Conservation (phyloP, 1,140 invertebrate genomes). For the Rhynchophorus ferrugineus region DNA sequence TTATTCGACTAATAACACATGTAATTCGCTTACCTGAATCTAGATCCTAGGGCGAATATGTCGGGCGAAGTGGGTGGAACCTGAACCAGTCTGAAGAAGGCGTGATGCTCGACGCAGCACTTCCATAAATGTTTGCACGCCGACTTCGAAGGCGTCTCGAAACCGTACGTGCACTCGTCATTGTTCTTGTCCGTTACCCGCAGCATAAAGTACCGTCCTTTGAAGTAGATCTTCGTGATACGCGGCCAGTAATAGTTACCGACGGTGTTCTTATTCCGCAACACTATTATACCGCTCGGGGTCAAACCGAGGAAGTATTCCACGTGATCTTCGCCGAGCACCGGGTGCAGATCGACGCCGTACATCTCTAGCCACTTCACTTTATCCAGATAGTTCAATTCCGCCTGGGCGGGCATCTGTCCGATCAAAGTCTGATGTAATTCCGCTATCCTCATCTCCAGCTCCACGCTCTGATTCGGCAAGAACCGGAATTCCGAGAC, state of each 20-base stretch:
- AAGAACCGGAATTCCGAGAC: constrained; percentile 96
- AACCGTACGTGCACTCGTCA: constrained; percentile 91
- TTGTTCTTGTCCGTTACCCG: constrained; percentile 92
- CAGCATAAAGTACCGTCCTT: constrained; percentile 93
- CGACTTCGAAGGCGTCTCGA: constrained; percentile 87
- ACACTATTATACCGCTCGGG: constrained; percentile 92
- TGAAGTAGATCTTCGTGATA: constrained; percentile 93
- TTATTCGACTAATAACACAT: too few relatives aligned
- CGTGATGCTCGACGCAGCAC: constrained; percentile 96
- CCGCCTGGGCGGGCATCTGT: constrained; percentile 82
- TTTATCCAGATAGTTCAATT: constrained; percentile 87
- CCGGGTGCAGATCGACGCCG: constrained; percentile 93
- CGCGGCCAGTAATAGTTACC: constrained; percentile 99
- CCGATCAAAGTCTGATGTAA: constrained; percentile 79
- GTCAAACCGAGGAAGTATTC: constrained; percentile 96
- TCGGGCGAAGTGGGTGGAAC: constrained; percentile 61
- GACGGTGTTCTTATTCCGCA: constrained; percentile 93
- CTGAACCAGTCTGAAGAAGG: constrained; percentile 90
- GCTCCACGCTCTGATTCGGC: constrained; percentile 83
- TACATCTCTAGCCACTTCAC: constrained; percentile 96
- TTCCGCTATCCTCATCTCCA: constrained; percentile 83
- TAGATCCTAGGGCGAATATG: constrained; percentile 63
- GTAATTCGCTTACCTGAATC: constrained; percentile 53
- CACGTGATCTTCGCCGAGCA: constrained; percentile 93
- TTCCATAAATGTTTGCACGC: constrained; percentile 98